These are phyloP conservation scores for Pentalonia nigronervosa DNA, from an alignment of 1,140 invertebrate genomes.

Conservation along the genomic window DNA sequence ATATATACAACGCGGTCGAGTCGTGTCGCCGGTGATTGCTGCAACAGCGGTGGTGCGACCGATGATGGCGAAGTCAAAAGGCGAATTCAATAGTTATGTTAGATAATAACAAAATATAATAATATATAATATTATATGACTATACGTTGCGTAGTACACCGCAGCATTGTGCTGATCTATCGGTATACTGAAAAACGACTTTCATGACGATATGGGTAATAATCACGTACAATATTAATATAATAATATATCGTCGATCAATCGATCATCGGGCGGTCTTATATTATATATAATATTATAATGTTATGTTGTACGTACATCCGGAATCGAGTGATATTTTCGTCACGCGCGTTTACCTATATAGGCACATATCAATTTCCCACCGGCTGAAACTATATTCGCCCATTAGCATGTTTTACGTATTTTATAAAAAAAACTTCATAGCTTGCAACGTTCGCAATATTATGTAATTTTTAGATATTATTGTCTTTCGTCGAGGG, in stretches of 20 bases:
- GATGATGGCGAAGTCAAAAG: slow-evolving; percentile 15
- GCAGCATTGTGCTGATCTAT: background rate
- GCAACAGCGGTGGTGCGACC: background rate
- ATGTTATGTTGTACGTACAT: background rate
- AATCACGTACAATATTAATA: background rate
- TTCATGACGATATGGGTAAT: background rate
- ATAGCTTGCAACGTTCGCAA: background rate
- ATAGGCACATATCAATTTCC: background rate
- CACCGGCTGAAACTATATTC: background rate
- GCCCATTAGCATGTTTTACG: background rate
- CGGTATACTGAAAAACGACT: background rate
- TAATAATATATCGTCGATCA: background rate
- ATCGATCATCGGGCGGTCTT: background rate
- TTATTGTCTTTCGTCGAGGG: too few species aligned
- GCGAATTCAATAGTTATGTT: slow-evolving; percentile 6
- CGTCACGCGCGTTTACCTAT: background rate
- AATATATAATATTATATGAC: background rate
- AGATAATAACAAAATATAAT: background rate
- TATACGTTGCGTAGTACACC: background rate
- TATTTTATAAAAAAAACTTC: background rate
- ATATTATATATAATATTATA: background rate
- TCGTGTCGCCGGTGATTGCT: background rate
- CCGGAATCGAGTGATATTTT: background rate
- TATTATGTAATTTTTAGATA: too few species aligned
- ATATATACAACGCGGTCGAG: background rate